Evolutionary conservation across 2,888 invertebrate genomes (phyloP).

Genomic region (Stenodema calcarata): DNA sequence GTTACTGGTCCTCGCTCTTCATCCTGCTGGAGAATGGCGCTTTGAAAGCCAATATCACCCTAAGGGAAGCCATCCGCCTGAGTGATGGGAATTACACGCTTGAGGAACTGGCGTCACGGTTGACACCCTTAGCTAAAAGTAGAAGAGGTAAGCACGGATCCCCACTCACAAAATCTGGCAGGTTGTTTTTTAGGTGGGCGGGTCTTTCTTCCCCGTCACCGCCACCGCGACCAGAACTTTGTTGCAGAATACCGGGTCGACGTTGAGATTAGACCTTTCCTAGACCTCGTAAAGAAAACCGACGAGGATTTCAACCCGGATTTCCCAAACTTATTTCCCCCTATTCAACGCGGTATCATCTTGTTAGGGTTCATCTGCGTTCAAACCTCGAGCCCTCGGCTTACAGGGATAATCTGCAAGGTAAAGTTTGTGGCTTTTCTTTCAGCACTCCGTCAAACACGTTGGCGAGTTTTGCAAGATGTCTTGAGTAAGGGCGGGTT

Average conservation of each 20-base stretch:
- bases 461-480: not conserved
- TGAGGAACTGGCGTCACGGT: conserved; percentile 44
- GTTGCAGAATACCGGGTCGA: not conserved
- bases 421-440: not conserved
- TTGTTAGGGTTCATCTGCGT: not conserved
- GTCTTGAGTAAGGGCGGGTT: too few relatives aligned
- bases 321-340: not conserved
- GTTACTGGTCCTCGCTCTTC: conserved; percentile 67
- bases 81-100: conserved; percentile 42
- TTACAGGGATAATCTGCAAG: not conserved
- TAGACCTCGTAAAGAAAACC: not conserved
- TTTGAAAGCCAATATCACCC: conserved; percentile 65
- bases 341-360: not conserved
- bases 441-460: not conserved
- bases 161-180: not conserved
- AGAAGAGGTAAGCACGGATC: conserved; percentile 32
- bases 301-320: not conserved
- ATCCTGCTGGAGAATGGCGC: conserved; percentile 64
- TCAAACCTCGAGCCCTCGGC: not conserved
- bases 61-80: conserved; percentile 62
- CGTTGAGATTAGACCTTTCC: not conserved
- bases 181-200: not conserved
- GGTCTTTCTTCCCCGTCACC: not conserved
- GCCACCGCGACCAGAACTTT: not conserved
- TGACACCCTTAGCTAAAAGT: conserved; percentile 44